phyloP scores from a whole-genome alignment of 2,888 invertebrate genomes.

The Eumerus sabulonum region DNA sequence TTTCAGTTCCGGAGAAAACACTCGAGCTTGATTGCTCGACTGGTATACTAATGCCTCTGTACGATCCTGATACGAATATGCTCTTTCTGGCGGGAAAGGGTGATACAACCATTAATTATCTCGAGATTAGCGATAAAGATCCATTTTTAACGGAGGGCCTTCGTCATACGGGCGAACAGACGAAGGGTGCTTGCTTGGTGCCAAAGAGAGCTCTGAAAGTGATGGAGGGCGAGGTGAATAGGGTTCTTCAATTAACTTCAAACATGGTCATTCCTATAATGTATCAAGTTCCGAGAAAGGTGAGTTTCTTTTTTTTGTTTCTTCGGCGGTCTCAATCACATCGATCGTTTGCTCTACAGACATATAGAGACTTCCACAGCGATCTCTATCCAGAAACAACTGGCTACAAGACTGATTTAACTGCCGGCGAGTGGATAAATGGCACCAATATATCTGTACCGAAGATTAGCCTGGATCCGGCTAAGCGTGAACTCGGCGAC shows the following conservation, averaged over 20 bases:
- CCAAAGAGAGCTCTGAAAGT: slow-evolving; percentile 95
- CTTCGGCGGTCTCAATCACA: too few relatives aligned
- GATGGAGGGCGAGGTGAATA: slow-evolving; percentile 98
- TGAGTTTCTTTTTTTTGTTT: slow-evolving; percentile 74
- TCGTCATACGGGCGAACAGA: slow-evolving; percentile 94
- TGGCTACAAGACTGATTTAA: slow-evolving; percentile 88
- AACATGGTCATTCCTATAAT: slow-evolving; percentile 94
- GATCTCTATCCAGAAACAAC: slow-evolving; percentile 96
- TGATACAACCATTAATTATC: slow-evolving; percentile 93
- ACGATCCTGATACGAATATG: slow-evolving; percentile 96
- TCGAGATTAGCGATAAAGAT: slow-evolving; percentile 93
- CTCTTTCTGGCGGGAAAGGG: slow-evolving; percentile 96
- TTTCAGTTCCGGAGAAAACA: slow-evolving; percentile 87
- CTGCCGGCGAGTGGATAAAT: slow-evolving; percentile 89
- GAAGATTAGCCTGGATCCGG: slow-evolving; percentile 91
- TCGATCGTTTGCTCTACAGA: slow-evolving; percentile 80
- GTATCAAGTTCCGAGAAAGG: slow-evolving; percentile 96
- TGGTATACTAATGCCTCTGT: slow-evolving; percentile 94
- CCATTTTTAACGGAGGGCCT: slow-evolving; percentile 94
- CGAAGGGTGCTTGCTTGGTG: slow-evolving; percentile 94
- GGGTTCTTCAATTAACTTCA: slow-evolving; percentile 92
- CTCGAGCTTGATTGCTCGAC: slow-evolving; percentile 91
- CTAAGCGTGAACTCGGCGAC: slow-evolving; percentile 83
- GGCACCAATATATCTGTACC: slow-evolving; percentile 87
- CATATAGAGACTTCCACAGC: slow-evolving; percentile 95